Percentiles rank a stretch among this genome's conserved stretches.
These are phyloP conservation scores for Anniella stebbinsi DNA, from an alignment of 2,797 vertebrate genomes.

Conservation along the genomic window DNA sequence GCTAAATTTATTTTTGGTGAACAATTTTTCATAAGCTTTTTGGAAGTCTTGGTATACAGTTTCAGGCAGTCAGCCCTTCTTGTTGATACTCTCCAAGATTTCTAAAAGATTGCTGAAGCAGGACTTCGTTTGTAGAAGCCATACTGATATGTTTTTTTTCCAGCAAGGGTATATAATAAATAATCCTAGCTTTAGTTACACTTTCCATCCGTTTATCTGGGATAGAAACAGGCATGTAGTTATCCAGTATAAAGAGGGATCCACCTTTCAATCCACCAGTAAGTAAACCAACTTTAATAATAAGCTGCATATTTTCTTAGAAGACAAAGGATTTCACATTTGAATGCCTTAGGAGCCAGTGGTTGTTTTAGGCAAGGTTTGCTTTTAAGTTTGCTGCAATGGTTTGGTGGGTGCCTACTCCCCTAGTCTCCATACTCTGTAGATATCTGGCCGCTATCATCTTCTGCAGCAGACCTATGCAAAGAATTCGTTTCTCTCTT, in stretches of 20 bases:
- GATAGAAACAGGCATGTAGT: background rate
- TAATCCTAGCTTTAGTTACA: background rate
- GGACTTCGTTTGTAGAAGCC: background rate
- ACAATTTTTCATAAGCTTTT: background rate
- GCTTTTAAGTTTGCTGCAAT: background rate
- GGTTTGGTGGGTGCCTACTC: background rate
- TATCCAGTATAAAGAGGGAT: background rate
- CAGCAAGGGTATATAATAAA: background rate
- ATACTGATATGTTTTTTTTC: background rate
- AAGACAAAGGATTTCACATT: background rate
- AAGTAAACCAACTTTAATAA: background rate
- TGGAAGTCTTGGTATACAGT: background rate
- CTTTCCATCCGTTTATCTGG: background rate
- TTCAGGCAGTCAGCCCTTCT: background rate
- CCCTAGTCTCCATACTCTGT: background rate
- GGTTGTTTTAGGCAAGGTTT: background rate
- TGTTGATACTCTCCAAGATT: background rate
- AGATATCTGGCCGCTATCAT: background rate
- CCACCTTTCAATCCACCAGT: background rate
- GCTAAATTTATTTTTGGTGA: background rate
- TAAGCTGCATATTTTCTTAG: background rate
- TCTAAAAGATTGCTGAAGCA: background rate
- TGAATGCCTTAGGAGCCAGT: background rate
- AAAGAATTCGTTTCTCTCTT: background rate
- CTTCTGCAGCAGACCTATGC: background rate